A percentile compares a stretch with the other conserved stretches of the same genome.
These are phyloP conservation scores for Patella vulgata DNA, from an alignment of 1,140 invertebrate species.

Conservation along the genomic window DNA sequence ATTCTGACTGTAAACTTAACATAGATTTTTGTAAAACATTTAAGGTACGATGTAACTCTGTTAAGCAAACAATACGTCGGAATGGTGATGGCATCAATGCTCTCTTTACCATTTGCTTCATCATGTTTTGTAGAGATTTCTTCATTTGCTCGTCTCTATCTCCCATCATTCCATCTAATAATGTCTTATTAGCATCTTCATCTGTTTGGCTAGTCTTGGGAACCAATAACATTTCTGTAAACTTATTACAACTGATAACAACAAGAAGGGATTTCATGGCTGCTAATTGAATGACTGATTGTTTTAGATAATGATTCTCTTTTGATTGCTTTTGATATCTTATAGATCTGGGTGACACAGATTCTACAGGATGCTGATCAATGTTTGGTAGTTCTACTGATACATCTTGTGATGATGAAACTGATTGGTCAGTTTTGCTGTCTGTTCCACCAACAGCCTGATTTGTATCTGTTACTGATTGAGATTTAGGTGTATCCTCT, in stretches of 20 bases:
- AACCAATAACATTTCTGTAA: conserved; percentile 71
- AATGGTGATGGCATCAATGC: conserved; percentile 66
- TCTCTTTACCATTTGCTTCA: conserved; percentile 61
- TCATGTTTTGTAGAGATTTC: conserved; percentile 53
- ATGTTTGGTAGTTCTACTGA: background rate
- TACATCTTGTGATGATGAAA: background rate
- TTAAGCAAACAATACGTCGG: conserved; percentile 60
- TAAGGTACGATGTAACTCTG: conserved; percentile 70
- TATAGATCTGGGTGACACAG: background rate
- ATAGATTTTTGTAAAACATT: conserved; percentile 70
- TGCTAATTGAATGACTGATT: conserved; percentile 69
- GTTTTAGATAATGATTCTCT: conserved; percentile 44
- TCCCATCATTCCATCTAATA: conserved; percentile 62
- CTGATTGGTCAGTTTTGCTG: conserved; percentile 33
- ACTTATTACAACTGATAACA: conserved; percentile 69
- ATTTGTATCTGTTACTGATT: conserved; percentile 61
- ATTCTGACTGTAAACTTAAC: conserved; percentile 59
- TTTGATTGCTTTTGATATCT: conserved; percentile 1
- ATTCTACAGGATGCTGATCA: background rate
- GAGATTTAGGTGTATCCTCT: background rate
- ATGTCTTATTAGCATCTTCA: conserved; percentile 49
- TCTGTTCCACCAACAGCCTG: conserved; percentile 61
- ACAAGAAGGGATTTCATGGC: conserved; percentile 71
- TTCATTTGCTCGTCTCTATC: conserved; percentile 65
- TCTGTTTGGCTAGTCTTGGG: conserved; percentile 56